phyloP scores from a whole-genome alignment of 2,888 invertebrate genomes.

The Mythimna pallens region DNA sequence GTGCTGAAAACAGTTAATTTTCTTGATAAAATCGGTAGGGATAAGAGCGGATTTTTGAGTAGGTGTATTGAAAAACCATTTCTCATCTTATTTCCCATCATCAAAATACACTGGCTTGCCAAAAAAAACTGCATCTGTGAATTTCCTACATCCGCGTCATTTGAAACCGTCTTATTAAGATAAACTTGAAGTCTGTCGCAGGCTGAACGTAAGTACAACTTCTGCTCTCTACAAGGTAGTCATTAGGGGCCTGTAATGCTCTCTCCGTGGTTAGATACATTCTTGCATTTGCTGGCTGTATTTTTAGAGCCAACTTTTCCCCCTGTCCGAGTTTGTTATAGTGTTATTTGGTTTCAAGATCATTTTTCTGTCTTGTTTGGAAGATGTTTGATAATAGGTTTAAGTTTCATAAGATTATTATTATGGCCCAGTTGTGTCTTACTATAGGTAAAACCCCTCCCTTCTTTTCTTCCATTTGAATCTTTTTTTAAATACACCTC shows the following conservation, averaged over 20 bases:
- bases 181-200: conserved; percentile 74
- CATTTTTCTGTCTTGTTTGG: background rate
- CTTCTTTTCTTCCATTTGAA: too few species aligned
- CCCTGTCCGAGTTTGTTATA: conserved; percentile 22
- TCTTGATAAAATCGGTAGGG: too few species aligned
- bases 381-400: background rate
- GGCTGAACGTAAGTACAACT: conserved; percentile 78
- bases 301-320: conserved; percentile 51
- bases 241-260: conserved; percentile 76
- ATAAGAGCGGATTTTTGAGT: too few species aligned
- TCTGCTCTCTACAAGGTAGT: conserved; percentile 82
- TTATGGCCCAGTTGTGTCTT: too few species aligned
- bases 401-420: too few species aligned
- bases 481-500: too few species aligned
- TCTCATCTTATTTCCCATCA: background rate
- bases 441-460: too few species aligned
- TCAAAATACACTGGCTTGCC: conserved; percentile 1
- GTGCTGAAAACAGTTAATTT: too few species aligned
- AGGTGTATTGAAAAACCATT: too few species aligned
- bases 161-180: conserved; percentile 82
- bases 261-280: conserved; percentile 53
- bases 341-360: background rate
- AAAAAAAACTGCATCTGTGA: conserved; percentile 17
- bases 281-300: conserved; percentile 49
- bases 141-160: conserved; percentile 57